A percentile compares a stretch with the other conserved stretches of the same genome.
Evolutionary conservation across 2,113 vertebrate genomes (phyloP).

Genomic region (Sclerurus mexicanus): DNA sequence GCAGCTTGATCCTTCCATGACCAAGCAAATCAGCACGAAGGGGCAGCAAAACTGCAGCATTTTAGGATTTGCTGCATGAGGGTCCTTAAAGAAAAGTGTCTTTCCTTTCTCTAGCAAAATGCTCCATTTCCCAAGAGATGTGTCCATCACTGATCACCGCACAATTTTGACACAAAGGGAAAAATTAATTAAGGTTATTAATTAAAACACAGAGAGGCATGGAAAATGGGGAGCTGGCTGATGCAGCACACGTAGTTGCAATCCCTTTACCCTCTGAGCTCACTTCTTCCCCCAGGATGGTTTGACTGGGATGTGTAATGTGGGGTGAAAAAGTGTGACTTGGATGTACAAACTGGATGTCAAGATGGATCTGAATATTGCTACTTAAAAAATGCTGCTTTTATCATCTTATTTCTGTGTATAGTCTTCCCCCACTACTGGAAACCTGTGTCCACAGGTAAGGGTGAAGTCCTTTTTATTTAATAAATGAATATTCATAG

Average conservation of each 20-base stretch:
- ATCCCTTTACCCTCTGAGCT: neutral
- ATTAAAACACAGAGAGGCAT: neutral
- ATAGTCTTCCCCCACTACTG: neutral
- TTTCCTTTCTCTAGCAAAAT: neutral
- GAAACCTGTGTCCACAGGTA: neutral
- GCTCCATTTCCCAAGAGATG: neutral
- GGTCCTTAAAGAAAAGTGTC: neutral
- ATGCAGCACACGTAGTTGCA: neutral
- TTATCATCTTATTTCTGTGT: neutral
- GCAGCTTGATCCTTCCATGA: neutral
- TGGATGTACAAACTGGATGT: neutral
- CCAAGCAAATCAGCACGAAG: neutral
- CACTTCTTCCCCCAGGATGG: neutral
- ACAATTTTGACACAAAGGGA: neutral
- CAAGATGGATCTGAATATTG: neutral
- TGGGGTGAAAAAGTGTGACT: neutral
- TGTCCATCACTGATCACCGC: neutral
- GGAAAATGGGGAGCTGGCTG: neutral
- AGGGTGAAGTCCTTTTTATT: neutral
- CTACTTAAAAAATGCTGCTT: neutral
- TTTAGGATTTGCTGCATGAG: neutral
- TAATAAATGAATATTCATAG: neutral
- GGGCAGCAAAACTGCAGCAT: neutral
- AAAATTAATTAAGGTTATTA: slow-evolving; percentile 34
- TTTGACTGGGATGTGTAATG: neutral